A percentile compares a stretch with the other conserved stretches of the same genome.
Conservation (phyloP, 2,113 vertebrate genomes). For the Peromyscus maniculatus region DNA sequence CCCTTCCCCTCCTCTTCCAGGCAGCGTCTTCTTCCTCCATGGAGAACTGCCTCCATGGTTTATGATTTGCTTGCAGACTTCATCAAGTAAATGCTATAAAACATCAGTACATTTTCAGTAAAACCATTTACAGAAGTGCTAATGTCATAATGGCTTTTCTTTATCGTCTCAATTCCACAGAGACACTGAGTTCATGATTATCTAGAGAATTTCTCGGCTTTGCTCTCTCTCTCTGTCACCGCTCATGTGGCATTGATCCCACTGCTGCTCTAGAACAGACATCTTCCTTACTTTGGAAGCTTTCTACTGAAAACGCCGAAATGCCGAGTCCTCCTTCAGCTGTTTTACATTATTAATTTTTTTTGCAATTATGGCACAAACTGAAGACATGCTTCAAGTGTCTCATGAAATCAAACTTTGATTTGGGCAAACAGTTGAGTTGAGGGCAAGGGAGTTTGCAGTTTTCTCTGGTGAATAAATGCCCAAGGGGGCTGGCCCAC, state of each 20-base stretch:
- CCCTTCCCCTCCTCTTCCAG: no score
- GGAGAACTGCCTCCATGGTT: no score
- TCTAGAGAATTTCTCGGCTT: no score
- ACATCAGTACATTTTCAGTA: neutral
- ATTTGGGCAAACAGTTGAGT: neutral
- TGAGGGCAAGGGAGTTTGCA: neutral
- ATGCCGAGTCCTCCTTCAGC: neutral
- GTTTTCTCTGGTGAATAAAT: neutral
- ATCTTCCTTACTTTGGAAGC: neutral
- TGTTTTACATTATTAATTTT: neutral
- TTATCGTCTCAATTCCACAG: fast-evolving
- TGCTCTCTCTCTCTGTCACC: neutral
- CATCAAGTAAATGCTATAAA: no score
- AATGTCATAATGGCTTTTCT: fast-evolving
- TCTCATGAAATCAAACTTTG: neutral
- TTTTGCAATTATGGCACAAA: neutral
- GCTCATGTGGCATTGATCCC: neutral
- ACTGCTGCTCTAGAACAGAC: neutral
- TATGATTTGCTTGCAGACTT: neutral
- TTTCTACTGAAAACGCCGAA: neutral
- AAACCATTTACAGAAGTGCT: neutral
- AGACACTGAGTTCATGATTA: fast-evolving
- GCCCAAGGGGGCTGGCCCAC: neutral
- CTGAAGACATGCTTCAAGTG: fast-evolving
- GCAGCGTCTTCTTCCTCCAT: neutral